These are phyloP conservation scores for Carettochelys insculpta DNA, from an alignment of 2,113 vertebrate species.

Conservation along the genomic window DNA sequence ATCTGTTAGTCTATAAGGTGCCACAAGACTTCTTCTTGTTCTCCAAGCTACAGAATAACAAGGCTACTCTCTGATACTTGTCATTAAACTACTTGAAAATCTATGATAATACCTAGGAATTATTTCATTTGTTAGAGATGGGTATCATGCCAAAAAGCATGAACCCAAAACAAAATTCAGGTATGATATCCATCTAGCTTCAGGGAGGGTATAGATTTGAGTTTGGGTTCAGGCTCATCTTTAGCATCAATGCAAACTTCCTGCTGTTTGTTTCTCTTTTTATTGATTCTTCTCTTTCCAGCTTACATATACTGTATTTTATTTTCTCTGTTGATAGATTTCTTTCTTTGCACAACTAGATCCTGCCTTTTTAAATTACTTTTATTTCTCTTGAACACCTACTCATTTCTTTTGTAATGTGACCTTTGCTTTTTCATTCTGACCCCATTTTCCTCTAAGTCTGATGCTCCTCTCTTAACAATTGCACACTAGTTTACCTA, in stretches of 20 bases:
- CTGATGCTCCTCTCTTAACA: background rate
- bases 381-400: background rate
- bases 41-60: no score
- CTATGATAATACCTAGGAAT: background rate
- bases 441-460: background rate
- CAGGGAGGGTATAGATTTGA: fast-evolving
- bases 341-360: background rate
- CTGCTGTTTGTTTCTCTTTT: background rate
- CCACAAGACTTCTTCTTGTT: no score
- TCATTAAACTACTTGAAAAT: no score
- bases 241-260: background rate
- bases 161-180: background rate
- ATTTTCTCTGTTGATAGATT: background rate
- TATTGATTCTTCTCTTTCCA: background rate
- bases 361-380: background rate
- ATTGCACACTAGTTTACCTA: background rate
- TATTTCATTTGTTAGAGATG: background rate
- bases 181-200: background rate
- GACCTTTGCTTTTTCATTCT: background rate
- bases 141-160: background rate
- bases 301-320: background rate
- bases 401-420: background rate
- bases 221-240: background rate
- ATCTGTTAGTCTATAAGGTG: no score
- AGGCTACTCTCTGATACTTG: no score